Base-by-base conservation (phyloP, 2,113 vertebrate genomes). In the Galbula dea region DNA sequence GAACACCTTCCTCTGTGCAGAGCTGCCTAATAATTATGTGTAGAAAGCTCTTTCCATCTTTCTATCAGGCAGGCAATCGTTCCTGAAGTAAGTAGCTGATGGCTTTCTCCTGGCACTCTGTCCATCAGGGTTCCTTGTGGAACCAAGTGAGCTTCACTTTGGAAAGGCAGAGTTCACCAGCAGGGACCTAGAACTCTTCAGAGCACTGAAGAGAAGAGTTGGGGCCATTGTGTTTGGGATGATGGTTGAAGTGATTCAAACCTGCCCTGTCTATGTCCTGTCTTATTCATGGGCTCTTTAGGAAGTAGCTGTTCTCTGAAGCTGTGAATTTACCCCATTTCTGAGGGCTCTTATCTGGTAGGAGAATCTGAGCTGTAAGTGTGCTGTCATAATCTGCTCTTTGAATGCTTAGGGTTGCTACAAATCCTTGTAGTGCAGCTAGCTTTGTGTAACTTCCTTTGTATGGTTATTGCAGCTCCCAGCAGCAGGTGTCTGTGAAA, bases 381-480 rank as follows among this genome's bases (percentile, higher is more conserved):
- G 29, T 78, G 37, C 82, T 83, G 59, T 82, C 61, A 9, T 55
- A 36, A n/a, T 72, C 51, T 88, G 48, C 57, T 49, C 68, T 82
- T 73, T 86, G 9, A 14, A 48, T 0, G 10, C 76, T 74, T 48
- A 32, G 41, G 20, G 75, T 79, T 86, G 83, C 69, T 88, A 39
- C 89, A 75, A 19, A 84, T 84, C 66, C 80, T 81, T 84, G 77
- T 80, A n/a, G 29, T 34, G 43, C 91, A 88, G 58, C 86, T 90
- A 30, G 55, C 43, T 93, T 66, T 81, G 68, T 84, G 65, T n/a
- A 48, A 67, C 86, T 95, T 93, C 89, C 89, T 92, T 88, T 93
- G 43, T 39, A 55, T 30, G 77, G 65, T 54, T 86, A 29, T 13
- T 75, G 57, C 89, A 89, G 76, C 65, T 93, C 61, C 37, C 11